phyloP scores from a whole-genome alignment of 2,888 invertebrate genomes.

The Lapara coniferarum region DNA sequence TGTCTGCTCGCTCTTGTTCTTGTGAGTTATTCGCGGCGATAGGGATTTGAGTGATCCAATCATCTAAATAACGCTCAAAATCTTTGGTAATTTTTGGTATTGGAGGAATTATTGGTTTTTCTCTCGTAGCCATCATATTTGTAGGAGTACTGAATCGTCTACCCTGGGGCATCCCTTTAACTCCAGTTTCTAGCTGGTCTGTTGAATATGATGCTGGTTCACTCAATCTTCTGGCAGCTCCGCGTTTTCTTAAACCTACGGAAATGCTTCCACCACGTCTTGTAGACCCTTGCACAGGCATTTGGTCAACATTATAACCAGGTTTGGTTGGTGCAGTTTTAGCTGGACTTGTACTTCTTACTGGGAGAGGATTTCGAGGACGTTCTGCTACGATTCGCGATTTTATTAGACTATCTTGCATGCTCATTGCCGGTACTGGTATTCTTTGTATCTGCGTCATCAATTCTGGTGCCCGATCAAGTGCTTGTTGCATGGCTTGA shows the following conservation, averaged over 20 bases:
- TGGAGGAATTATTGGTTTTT: slow-evolving; percentile 34
- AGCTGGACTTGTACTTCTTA: background rate
- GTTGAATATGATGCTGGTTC: slow-evolving; percentile 5
- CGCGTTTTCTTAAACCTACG: background rate
- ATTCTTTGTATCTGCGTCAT: slow-evolving; percentile 39
- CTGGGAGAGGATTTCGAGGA: background rate
- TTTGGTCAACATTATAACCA: slow-evolving; percentile 4
- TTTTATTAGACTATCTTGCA: slow-evolving; percentile 21
- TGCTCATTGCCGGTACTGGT: slow-evolving; percentile 34
- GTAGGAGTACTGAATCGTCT: slow-evolving; percentile 1
- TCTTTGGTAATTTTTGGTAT: slow-evolving; percentile 45
- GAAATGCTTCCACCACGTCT: slow-evolving; percentile 17
- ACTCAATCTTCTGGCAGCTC: slow-evolving; percentile 18
- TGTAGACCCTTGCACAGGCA: slow-evolving; percentile 24
- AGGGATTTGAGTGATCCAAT: slow-evolving; percentile 60
- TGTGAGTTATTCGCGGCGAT: slow-evolving; percentile 42
- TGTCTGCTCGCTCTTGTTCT: slow-evolving; percentile 46
- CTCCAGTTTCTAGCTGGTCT: background rate
- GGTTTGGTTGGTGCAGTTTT: background rate
- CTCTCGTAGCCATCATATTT: background rate
- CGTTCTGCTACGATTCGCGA: background rate
- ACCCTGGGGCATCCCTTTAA: background rate
- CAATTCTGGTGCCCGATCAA: slow-evolving; percentile 38
- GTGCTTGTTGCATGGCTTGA: slow-evolving; percentile 32
- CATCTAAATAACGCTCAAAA: slow-evolving; percentile 51